These are phyloP conservation scores for Meiosimyza decipiens DNA, from an alignment of 2,888 invertebrate genomes.

Conservation along the genomic window DNA sequence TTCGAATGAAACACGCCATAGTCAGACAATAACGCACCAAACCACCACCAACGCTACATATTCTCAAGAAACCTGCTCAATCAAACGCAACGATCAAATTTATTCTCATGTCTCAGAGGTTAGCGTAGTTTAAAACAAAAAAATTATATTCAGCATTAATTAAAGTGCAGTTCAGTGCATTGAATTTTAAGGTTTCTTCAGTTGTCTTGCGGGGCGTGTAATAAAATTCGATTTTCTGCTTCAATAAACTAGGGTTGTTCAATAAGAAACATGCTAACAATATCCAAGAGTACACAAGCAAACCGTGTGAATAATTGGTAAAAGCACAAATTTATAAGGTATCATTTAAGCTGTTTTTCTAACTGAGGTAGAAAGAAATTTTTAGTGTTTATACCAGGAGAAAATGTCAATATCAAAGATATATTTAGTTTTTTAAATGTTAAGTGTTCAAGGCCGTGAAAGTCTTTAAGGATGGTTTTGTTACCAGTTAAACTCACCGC, in stretches of 20 bases:
- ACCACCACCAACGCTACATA: neutral
- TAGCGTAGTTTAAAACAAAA: neutral
- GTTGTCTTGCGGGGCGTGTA: neutral
- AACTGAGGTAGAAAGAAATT: too few relatives aligned
- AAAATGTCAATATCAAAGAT: too few relatives aligned
- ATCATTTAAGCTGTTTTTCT: too few relatives aligned
- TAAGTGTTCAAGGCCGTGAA: too few relatives aligned
- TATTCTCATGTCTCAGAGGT: slow-evolving; percentile 19
- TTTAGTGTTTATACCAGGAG: too few relatives aligned
- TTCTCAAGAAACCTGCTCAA: slow-evolving; percentile 20
- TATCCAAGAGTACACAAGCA: too few relatives aligned
- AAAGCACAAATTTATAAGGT: too few relatives aligned
- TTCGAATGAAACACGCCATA: neutral
- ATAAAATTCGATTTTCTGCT: slow-evolving; percentile 39
- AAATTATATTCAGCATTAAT: slow-evolving; percentile 6
- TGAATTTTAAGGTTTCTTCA: slow-evolving; percentile 13
- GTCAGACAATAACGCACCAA: neutral
- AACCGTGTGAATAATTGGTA: too few relatives aligned
- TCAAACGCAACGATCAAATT: slow-evolving; percentile 32
- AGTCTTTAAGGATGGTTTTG: too few relatives aligned
- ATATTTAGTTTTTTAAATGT: too few relatives aligned
- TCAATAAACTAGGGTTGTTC: slow-evolving; percentile 24
- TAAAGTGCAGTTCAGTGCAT: slow-evolving; percentile 8
- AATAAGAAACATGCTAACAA: too few relatives aligned
- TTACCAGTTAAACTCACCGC: too few relatives aligned